Evolutionary conservation across 2,888 invertebrate species (phyloP).

Genomic region (Periphyllus acericola): DNA sequence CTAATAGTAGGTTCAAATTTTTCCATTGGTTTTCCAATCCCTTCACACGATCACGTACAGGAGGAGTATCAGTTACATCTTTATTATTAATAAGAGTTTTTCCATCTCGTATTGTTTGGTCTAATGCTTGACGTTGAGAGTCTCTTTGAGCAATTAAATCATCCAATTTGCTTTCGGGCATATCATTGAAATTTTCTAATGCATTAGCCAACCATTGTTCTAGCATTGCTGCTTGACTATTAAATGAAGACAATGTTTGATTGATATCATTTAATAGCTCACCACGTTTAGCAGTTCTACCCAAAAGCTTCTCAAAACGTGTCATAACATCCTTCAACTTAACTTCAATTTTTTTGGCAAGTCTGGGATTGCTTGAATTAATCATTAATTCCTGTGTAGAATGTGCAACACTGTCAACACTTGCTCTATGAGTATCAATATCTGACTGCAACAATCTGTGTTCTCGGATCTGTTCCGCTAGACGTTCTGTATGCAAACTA

Average conservation of each 20-base stretch:
- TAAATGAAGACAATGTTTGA: constrained; percentile 76
- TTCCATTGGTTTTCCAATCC: constrained; percentile 89
- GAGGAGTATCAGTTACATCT: constrained; percentile 87
- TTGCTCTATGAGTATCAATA: constrained; percentile 85
- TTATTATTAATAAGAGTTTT: constrained; percentile 84
- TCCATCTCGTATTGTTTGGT: constrained; percentile 83
- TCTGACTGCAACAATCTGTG: constrained; percentile 85
- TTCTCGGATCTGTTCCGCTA: constrained; percentile 90
- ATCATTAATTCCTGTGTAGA: constrained; percentile 84
- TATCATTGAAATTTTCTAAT: constrained; percentile 78
- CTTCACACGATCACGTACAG: constrained; percentile 85
- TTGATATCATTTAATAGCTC: constrained; percentile 86
- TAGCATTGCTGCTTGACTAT: constrained; percentile 74
- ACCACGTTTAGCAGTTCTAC: constrained; percentile 80
- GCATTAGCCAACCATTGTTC: constrained; percentile 79
- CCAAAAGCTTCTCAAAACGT: constrained; percentile 85
- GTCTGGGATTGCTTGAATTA: constrained; percentile 83
- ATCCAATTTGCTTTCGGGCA: constrained; percentile 70
- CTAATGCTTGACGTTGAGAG: constrained; percentile 73
- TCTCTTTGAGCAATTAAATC: constrained; percentile 73
- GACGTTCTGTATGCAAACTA: constrained; percentile 82
- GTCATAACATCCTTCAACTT: constrained; percentile 86
- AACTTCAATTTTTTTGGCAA: constrained; percentile 89
- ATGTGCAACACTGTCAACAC: constrained; percentile 82
- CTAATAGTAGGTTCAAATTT: constrained; percentile 82